Base-by-base conservation (phyloP, 1,140 invertebrate genomes). In the Aricia agestis region DNA sequence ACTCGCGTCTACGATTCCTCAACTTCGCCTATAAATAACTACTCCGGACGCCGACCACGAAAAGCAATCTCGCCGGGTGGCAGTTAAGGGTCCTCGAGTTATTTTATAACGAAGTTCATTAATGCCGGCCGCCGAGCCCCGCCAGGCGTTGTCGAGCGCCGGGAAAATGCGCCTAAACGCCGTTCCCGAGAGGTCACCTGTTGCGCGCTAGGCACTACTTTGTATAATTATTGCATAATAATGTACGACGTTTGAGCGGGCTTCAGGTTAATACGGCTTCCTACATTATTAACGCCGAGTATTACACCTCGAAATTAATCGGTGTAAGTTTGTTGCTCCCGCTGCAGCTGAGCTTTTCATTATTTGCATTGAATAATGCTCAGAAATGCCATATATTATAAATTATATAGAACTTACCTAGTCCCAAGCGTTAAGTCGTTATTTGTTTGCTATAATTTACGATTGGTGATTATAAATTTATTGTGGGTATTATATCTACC, bases 71-170 rank as follows among this genome's bases (percentile, higher is more conserved):
- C 80, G 74, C 78, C 72, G 80, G 80, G 81, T 88, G 84, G 84
- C 82, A 87, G 84, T 82, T 89, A 84, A 87, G 74, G 76, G 82
- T 82, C 78, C 78, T 82, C 81, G 80, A 75, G 76, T 84, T 83
- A 85, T 83, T 87, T 86, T 90, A 88, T 85, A 88, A 86, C 82
- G 82, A 82, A 83, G 76, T 81, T 85, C 84, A 84, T 87, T 86
- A 87, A 87, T 82, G 77, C 75, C 67, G 52, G 25, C 42, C 42
- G 42, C 25, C 58, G n/a, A 32, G 17, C 36, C 57, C 32, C 36
- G 36, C 36, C 36, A 9, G 9, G 9, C 36, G 6, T 9, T 9
- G 36, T 9, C 36, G 36, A 36, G 36, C 36, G 36, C 63, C 58
- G 58, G 75, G 69, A 85, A 82, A 82, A 79, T 79, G 76, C 75